Evolutionary conservation across 2,888 invertebrate species (phyloP).

Genomic region (Polyommatus iphigenia): DNA sequence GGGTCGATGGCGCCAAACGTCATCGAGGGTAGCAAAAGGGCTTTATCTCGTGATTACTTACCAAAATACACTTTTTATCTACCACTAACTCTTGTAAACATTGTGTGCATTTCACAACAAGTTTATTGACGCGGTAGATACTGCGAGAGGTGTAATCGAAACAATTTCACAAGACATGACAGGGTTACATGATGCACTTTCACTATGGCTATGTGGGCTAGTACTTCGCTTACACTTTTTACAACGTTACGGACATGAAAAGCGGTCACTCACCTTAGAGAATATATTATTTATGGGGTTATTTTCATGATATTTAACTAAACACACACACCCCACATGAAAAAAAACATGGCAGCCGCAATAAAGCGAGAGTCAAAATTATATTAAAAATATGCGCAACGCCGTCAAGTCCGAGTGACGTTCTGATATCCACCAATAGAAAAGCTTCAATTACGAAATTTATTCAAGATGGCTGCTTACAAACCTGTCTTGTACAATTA

Average conservation of each 20-base stretch:
- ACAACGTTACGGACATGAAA: constrained; percentile 49
- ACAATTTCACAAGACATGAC: constrained; percentile 77
- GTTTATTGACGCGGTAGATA: constrained; percentile 47
- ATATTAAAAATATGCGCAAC: constrained; percentile 75
- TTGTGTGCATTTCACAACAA: constrained; percentile 11
- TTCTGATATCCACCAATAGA: constrained; percentile 65
- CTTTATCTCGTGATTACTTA: constrained; percentile 26
- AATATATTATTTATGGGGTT: constrained; percentile 71
- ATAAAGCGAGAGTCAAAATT: constrained; percentile 69
- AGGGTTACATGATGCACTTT: constrained; percentile 80
- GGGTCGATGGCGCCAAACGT: constrained; percentile 80
- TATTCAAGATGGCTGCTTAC: constrained; percentile 64
- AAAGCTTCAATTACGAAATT: constrained; percentile 56
- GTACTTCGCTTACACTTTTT: constrained; percentile 58
- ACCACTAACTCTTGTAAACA: constrained; percentile 49
- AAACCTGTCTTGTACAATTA: constrained; percentile 53
- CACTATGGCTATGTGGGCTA: constrained; percentile 65
- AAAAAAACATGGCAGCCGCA: constrained; percentile 88
- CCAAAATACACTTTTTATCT: constrained; percentile 38
- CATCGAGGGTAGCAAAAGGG: constrained; percentile 55
- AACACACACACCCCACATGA: constrained; percentile 84
- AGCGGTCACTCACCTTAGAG: constrained; percentile 67
- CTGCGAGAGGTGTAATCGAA: constrained; percentile 58
- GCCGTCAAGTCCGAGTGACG: constrained; percentile 71
- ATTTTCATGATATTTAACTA: constrained; percentile 67